These are phyloP conservation scores for Drosophila anomelani DNA, from an alignment of 2,888 invertebrate genomes.

Conservation along the genomic window DNA sequence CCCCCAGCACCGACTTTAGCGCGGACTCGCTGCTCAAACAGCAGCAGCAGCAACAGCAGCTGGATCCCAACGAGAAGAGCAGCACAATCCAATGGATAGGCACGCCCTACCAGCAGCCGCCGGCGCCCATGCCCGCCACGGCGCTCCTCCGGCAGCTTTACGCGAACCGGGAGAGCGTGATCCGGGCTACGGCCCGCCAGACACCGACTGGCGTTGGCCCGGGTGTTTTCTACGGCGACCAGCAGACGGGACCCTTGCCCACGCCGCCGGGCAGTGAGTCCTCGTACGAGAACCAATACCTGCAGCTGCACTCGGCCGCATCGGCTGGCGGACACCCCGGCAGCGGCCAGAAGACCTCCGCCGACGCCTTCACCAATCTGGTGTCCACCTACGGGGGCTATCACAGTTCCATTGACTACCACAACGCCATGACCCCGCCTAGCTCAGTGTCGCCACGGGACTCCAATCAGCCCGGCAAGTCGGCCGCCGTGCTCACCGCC, in stretches of 20 bases:
- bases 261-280: conserved; percentile 96
- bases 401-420: conserved; percentile 91
- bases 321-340: conserved; percentile 77
- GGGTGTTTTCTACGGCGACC: conserved; percentile 83
- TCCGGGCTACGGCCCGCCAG: conserved; percentile 91
- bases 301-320: conserved; percentile 85
- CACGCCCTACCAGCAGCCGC: conserved; percentile 88
- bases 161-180: conserved; percentile 97
- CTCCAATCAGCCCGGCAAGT: conserved; percentile 87
- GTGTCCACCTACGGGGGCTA: conserved; percentile 87
- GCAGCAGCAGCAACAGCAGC: conserved; percentile 89
- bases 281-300: conserved; percentile 88
- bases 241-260: conserved; percentile 90
- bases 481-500: conserved; percentile 67
- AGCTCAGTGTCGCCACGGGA: conserved; percentile 98
- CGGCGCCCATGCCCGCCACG: conserved; percentile 91
- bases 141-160: conserved; percentile 95
- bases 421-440: conserved; percentile 98
- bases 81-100: conserved; percentile 98
- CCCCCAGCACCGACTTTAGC: conserved; percentile 94
- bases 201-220: conserved; percentile 81
- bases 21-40: conserved; percentile 93
- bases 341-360: conserved; percentile 84
- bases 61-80: conserved; percentile 86
- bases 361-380: conserved; percentile 87